A percentile compares a stretch with the other conserved stretches of the same genome.
Conservation (phyloP, 1,140 invertebrate species). For the Microplitis demolitor region DNA sequence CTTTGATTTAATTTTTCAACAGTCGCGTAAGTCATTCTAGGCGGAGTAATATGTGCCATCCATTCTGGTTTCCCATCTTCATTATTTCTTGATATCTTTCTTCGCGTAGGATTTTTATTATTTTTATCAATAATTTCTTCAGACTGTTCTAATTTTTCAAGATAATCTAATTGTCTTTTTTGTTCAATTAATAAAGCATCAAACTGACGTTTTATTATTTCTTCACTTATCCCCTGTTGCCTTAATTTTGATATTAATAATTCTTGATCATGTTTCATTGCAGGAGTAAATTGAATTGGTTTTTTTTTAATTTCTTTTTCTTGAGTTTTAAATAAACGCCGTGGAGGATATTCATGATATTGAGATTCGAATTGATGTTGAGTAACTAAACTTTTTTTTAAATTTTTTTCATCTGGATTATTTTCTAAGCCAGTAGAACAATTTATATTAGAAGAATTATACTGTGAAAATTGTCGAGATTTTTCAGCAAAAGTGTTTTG, state of each 20-base stretch:
- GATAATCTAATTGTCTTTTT: conserved; percentile 39
- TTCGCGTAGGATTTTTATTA: background rate
- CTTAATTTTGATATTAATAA: conserved; percentile 42
- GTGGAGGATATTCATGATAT: background rate
- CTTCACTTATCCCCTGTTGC: conserved; percentile 46
- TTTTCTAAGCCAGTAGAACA: background rate
- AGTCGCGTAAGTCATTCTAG: conserved; percentile 38
- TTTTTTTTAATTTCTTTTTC: conserved; percentile 8
- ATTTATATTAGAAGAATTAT: background rate
- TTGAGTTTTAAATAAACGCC: background rate
- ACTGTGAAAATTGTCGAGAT: background rate
- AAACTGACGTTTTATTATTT: conserved; percentile 49
- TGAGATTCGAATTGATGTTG: background rate
- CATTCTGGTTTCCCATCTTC: conserved; percentile 48
- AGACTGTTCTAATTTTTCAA: conserved; percentile 27
- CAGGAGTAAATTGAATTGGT: conserved; percentile 36
- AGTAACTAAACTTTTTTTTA: background rate
- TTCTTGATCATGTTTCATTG: conserved; percentile 53
- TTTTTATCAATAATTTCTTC: background rate
- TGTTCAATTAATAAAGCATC: conserved; percentile 48
- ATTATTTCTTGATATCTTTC: conserved; percentile 19
- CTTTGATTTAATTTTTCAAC: conserved; percentile 30
- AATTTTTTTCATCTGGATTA: background rate
- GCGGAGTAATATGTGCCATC: conserved; percentile 48
- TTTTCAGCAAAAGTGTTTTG: background rate